phyloP scores from a whole-genome alignment of 2,797 vertebrate genomes.

The Pangasius mekongensis region DNA sequence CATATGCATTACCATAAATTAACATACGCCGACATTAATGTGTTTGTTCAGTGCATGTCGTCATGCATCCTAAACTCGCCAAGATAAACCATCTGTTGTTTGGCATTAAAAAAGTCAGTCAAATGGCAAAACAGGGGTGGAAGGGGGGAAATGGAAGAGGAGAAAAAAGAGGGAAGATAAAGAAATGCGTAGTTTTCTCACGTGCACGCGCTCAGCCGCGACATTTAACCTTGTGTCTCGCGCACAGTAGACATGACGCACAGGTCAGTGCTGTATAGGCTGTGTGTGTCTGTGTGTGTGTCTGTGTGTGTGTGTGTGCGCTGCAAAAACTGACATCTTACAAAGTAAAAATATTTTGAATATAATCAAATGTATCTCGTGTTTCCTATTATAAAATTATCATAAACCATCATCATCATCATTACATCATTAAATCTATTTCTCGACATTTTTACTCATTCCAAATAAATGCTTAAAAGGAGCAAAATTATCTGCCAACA shows the following conservation, averaged over 20 bases:
- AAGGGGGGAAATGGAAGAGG: not conserved
- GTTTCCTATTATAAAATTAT: too few relatives aligned
- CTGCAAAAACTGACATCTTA: too few relatives aligned
- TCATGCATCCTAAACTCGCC: slow-evolving; percentile 13
- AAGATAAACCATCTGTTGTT: slow-evolving; percentile 17
- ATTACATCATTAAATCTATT: too few relatives aligned
- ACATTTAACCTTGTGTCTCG: slow-evolving; percentile 44
- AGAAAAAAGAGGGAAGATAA: not conserved
- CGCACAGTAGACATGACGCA: slow-evolving; percentile 14
- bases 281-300: not conserved
- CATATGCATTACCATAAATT: slow-evolving; percentile 34
- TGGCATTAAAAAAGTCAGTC: slow-evolving; percentile 21
- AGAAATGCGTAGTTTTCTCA: slow-evolving; percentile 22
- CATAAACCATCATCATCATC: too few relatives aligned
- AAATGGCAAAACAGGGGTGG: not conserved
- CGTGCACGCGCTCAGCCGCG: slow-evolving; percentile 33
- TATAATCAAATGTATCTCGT: too few relatives aligned
- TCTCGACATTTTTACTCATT: too few relatives aligned
- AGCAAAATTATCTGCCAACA: too few relatives aligned
- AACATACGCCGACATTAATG: slow-evolving; percentile 12
- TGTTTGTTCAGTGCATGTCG: slow-evolving; percentile 29
- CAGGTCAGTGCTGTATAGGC: not conserved
- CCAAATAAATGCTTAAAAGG: too few relatives aligned
- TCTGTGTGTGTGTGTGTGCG: not conserved
- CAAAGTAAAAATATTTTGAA: too few relatives aligned